Conservation (phyloP, 1,140 invertebrate genomes). For the Heliconius nattereri region DNA sequence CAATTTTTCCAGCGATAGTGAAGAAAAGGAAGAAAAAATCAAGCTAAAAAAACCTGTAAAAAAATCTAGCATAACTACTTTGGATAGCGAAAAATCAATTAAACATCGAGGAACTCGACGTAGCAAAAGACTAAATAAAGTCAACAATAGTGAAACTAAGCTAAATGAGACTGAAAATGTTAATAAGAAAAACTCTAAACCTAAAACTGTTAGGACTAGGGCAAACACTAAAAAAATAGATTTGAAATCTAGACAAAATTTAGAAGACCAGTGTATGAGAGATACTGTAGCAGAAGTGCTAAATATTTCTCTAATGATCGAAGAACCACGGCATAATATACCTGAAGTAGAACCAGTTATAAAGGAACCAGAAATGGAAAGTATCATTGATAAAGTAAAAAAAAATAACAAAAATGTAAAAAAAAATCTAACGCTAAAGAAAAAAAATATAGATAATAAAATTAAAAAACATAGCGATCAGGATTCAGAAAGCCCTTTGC, state of each 20-base stretch:
- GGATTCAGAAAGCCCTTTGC: conserved; percentile 58
- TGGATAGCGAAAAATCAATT: conserved; percentile 24
- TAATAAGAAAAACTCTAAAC: conserved; percentile 25
- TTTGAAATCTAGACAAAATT: conserved; percentile 30
- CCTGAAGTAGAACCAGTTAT: conserved; percentile 38
- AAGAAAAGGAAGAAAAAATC: conserved; percentile 53
- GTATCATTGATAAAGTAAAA: conserved; percentile 41
- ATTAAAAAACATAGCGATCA: conserved; percentile 26
- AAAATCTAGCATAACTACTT: conserved; percentile 16
- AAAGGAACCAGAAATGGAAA: conserved; percentile 53
- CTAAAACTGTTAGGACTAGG: conserved; percentile 21
- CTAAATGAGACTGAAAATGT: conserved; percentile 35
- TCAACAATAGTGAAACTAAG: conserved; percentile 42
- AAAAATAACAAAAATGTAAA: conserved; percentile 31
- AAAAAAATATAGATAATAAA: conserved; percentile 27
- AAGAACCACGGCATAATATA: conserved; percentile 20
- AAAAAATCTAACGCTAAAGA: conserved; percentile 33
- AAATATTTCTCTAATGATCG: conserved; percentile 54
- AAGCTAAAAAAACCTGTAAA: conserved; percentile 42
- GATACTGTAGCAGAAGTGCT: conserved; percentile 45
- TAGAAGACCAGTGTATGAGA: conserved; percentile 62
- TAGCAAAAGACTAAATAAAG: conserved; percentile 25
- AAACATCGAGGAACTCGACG: conserved; percentile 16
- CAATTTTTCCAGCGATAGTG: conserved; percentile 64
- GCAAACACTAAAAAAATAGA: conserved; percentile 33